Evolutionary conservation across 92 coral and sea anemone species (phyloP), one percentile per base, ranked within the genome.

Genomic region (Bergia puertoricense): DNA sequence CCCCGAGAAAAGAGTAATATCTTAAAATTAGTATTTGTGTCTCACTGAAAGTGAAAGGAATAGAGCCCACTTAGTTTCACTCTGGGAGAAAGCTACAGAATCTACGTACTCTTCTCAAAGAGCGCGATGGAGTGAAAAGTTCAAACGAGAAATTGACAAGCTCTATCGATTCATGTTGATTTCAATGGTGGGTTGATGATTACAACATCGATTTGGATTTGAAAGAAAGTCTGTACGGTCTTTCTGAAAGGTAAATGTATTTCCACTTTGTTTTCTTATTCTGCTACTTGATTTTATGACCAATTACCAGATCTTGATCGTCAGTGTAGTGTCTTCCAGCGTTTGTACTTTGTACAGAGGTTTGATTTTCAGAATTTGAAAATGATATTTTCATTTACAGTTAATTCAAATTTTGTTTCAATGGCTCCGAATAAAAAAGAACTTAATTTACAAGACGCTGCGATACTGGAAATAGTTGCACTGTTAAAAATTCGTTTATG

Each of bases 41-140:
- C 30, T 30, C 48, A 79, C 36, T 50, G 82, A 79, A 79, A 79
- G 82, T 44, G 51, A 75, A 75, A 16, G 44, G 46, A 38, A 40
- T n/a, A 22, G 48, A 40, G 8, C 50, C 10, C 23, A 16, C 69
- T 39, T 41, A 39, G 48, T 14, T 41, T 75, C 30, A 16, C 16
- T 4, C 79, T 75, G 51, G 50, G n/a, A 18, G 46, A 6, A 2
- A 41, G 45, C 6, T 72, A 15, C 40, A 72, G 38, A 37, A 30
- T 30, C 30, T 30, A 30, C 30, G 30, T 30, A 30, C 16, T 72
- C 41, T 73, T 73, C 23, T 75, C 50, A 75, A 38, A 18, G 79
- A 75, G 30, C 1, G 8, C 44, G 36, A 22, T 10, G 7, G 80
- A 43, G 36, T 10, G 22, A 37, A 79, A 0, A 22, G 8, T 14